phyloP scores from a whole-genome alignment of 1,140 invertebrate genomes.

The Nixonia krombeini region DNA sequence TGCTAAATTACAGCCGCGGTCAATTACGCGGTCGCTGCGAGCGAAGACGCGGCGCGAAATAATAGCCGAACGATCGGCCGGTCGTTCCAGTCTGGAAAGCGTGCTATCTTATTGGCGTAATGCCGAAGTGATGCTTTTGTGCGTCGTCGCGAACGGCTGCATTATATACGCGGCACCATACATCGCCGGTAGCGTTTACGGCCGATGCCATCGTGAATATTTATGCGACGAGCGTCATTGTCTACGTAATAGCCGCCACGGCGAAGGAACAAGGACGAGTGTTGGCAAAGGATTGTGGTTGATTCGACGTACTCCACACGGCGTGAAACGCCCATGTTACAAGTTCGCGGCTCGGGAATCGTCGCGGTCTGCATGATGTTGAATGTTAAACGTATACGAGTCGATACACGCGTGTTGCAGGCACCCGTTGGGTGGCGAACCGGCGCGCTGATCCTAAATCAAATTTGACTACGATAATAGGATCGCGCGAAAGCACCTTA shows the following conservation, averaged over 20 bases:
- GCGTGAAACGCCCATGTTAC: slow-evolving; percentile 29
- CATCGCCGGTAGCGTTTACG: slow-evolving; percentile 67
- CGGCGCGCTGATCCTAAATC: slow-evolving; percentile 63
- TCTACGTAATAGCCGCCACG: slow-evolving; percentile 65
- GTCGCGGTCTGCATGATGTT: background rate
- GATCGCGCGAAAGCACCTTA: slow-evolving; percentile 54
- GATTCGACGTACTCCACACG: slow-evolving; percentile 31
- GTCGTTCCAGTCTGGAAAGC: slow-evolving; percentile 20
- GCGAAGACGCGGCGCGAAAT: slow-evolving; percentile 3
- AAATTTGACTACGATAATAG: slow-evolving; percentile 66
- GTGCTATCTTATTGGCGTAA: slow-evolving; percentile 26
- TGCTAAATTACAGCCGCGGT: background rate
- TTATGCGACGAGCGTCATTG: slow-evolving; percentile 67
- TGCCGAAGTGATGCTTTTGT: slow-evolving; percentile 19
- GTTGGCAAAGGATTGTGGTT: slow-evolving; percentile 25
- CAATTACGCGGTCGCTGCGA: slow-evolving; percentile 14
- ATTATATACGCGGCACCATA: slow-evolving; percentile 33
- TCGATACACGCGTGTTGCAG: background rate
- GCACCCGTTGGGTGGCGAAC: slow-evolving; percentile 12
- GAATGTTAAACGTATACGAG: slow-evolving; percentile 16
- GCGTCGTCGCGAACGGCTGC: slow-evolving; percentile 17
- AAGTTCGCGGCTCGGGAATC: slow-evolving; percentile 21
- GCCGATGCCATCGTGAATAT: slow-evolving; percentile 67
- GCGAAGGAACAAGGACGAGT: slow-evolving; percentile 52
- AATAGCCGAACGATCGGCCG: slow-evolving; percentile 13